Evolutionary conservation across 2,888 invertebrate genomes (phyloP).

Genomic region (Azorinus chamasolen): DNA sequence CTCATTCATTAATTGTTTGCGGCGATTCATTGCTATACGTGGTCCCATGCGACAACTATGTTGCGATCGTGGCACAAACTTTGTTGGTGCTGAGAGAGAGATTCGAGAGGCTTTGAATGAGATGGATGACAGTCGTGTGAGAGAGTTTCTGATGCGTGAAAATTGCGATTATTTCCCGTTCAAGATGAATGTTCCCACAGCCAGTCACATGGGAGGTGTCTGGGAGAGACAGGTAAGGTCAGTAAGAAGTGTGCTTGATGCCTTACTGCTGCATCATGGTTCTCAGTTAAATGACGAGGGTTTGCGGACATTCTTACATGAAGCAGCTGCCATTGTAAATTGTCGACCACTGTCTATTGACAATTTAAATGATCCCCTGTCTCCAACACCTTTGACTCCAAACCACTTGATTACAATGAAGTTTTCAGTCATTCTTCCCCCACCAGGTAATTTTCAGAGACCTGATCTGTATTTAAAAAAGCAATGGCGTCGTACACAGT

Average conservation of each 20-base stretch:
- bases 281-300: slow-evolving; percentile 52
- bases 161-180: slow-evolving; percentile 31
- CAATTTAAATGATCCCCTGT: slow-evolving; percentile 43
- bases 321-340: slow-evolving; percentile 56
- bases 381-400: slow-evolving; percentile 61
- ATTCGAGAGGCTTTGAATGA: slow-evolving; percentile 29
- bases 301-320: slow-evolving; percentile 56
- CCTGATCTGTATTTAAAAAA: slow-evolving; percentile 55
- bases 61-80: slow-evolving; percentile 61
- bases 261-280: slow-evolving; percentile 33
- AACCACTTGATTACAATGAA: slow-evolving; percentile 65
- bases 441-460: slow-evolving; percentile 59
- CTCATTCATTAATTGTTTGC: slow-evolving; percentile 61
- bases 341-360: slow-evolving; percentile 57
- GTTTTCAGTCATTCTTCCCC: slow-evolving; percentile 42
- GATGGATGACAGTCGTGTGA: slow-evolving; percentile 31
- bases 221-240: slow-evolving; percentile 72
- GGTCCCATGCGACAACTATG: slow-evolving; percentile 53
- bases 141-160: slow-evolving; percentile 24
- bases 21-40: slow-evolving; percentile 54
- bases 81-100: slow-evolving; percentile 59
- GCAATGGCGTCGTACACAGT: slow-evolving; percentile 62
- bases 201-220: slow-evolving; percentile 71
- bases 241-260: slow-evolving; percentile 52
- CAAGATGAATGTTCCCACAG: slow-evolving; percentile 65